These are phyloP conservation scores for Endomychus coccineus DNA, from an alignment of 2,888 invertebrate species.

Conservation along the genomic window DNA sequence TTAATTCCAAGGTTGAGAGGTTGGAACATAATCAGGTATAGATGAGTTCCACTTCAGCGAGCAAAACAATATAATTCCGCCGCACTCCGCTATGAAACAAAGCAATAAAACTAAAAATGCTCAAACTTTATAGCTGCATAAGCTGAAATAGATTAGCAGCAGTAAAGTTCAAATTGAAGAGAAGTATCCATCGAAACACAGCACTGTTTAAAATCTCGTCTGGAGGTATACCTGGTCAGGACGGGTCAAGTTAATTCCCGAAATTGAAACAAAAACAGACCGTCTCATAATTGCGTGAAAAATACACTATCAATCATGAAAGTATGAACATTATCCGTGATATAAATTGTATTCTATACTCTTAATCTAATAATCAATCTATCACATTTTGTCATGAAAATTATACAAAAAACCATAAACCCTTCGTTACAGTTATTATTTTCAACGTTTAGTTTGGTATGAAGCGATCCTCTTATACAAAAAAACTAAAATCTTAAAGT, in stretches of 20 bases:
- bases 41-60: no score
- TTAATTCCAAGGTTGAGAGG: no score
- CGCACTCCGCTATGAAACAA: no score
- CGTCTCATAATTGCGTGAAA: conserved; percentile 33
- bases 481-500: conserved; percentile 6
- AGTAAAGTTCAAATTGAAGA: no score
- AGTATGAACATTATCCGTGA: conserved; percentile 30
- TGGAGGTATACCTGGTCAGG: conserved; percentile 7
- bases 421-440: conserved; percentile 23
- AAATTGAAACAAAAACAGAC: conserved; percentile 18
- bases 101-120: no score
- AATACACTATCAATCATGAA: conserved; percentile 34
- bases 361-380: conserved; percentile 38
- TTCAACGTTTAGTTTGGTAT: conserved; percentile 17
- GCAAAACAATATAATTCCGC: no score
- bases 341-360: conserved; percentile 14
- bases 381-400: conserved; percentile 41
- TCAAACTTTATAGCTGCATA: no score
- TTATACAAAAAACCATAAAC: conserved; percentile 33
- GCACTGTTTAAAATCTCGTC: no score
- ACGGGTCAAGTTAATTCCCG: background rate
- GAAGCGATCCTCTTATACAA: conserved; percentile 6
- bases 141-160: no score
- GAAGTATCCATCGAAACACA: no score
- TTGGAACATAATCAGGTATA: no score